Evolutionary conservation across 2,888 invertebrate genomes (phyloP), one percentile per base, ranked within the genome.

Genomic region (Hipparchia sbordonii): DNA sequence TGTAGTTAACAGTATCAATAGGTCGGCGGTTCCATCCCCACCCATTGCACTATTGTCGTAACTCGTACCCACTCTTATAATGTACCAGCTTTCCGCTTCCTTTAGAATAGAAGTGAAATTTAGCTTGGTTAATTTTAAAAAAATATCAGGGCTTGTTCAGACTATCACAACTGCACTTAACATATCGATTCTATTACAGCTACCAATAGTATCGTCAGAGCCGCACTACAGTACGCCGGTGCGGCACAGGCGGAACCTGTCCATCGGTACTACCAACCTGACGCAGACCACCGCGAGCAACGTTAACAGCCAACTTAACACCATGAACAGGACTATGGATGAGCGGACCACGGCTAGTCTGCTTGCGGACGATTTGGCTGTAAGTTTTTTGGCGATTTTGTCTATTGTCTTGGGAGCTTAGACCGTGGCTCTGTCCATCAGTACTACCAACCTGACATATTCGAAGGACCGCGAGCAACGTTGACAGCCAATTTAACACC

Each of bases 311-410:
- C 86, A 88, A 68, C 77, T 89, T n/a, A 91, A 81, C 82, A 91
- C 88, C 77, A 94, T 93, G 93, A 94, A 95, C 72, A 91, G 95
- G 66, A 95, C 95, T 13, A 95, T 95, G 86, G 95, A 95, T 76
- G 95, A 95, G 79, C 86, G 94, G 79, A 94, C 95, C 59, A 90
- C 95, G 1, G 93, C 94, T 62, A 95, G 94, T 70, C 84, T 95
- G 65, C 86, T 95, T 71, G 95, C 95, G 72, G 95, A 95, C 79
- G 95, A 96, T 83, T 89, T 96, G 74, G 94, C 94, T 75, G 94
- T 94, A 80, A 89, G 89, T 39, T 39, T 39, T 39, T 39, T 39
- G 39, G 1, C 39, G 39, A 39, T 39, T 23, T 23, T 39, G 39
- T 39, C 39, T 39, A 39, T 39, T 39, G 39, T 5, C 39, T 39